A percentile compares a stretch with the other conserved stretches of the same genome.
Conservation (phyloP, 2,888 invertebrate genomes). For the Hecatera dysodea region DNA sequence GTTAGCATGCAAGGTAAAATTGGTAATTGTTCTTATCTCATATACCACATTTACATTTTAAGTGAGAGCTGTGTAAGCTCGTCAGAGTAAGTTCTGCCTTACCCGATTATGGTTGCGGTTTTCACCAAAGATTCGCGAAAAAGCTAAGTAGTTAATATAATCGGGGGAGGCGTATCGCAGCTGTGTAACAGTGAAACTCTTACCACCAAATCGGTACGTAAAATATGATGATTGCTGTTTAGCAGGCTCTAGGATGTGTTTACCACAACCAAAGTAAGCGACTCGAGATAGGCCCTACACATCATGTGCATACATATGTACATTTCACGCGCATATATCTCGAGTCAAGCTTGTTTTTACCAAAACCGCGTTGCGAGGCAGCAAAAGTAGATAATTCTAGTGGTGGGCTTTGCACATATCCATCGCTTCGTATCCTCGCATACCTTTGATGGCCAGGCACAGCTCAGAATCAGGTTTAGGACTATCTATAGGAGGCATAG, state of each 20-base stretch:
- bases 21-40: background rate
- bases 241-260: too few species aligned
- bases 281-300: background rate
- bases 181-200: background rate
- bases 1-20: background rate
- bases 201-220: background rate
- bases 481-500: too few species aligned
- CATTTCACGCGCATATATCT: background rate
- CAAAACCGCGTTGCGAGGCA: background rate
- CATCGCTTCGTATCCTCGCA: background rate
- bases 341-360: background rate
- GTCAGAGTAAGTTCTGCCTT: background rate
- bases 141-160: background rate
- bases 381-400: background rate
- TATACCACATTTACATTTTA: background rate
- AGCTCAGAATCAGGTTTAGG: background rate
- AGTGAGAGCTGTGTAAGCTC: background rate
- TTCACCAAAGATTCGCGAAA: background rate
- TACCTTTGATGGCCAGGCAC: background rate
- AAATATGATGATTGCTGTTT: background rate
- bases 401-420: background rate
- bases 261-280: background rate
- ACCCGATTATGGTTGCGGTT: background rate
- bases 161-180: background rate
- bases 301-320: background rate